Evolutionary conservation across 2,888 invertebrate genomes (phyloP), one percentile per base, ranked within the genome.

Genomic region (Dione vanillae): DNA sequence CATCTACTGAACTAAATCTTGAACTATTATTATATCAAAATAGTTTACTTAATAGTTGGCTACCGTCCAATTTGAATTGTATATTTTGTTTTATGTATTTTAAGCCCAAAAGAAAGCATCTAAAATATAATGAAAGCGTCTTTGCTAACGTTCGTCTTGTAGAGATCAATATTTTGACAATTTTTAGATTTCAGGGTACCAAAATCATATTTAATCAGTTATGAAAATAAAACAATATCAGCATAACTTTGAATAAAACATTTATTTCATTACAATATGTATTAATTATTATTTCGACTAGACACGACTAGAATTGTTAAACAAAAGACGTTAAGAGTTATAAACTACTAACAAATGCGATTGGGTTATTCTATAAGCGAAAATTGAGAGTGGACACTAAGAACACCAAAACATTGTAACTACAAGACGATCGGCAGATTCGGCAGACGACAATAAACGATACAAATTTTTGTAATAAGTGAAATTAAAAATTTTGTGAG

Each of bases 401-500:
- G 45, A 82, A 82, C 82, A 88, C 88, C 89, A 88, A 87, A 78
- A 83, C 27, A 70, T 70, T 70, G 66, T 68, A 90, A 88, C 91
- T 92, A 92, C 92, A 92, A 93, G 92, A 93, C 93, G 92, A 90
- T 83, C 88, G 88, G 84, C 85, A 83, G 79, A 78, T 75, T 84
- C 80, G 84, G 87, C 84, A 83, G 79, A 89, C 85, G 79, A 83
- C 85, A 87, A 81, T 83, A 86, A 81, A 90, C 88, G 80, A 88
- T 86, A 91, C 84, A 90, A 78, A 90, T 82, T 83, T 81, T 88
- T 77, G 85, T 86, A 87, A 91, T 82, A 79, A 88, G 88, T 89
- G 90, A 88, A 85, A 91, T 89, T 86, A 92, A 87, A 78, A 89
- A 86, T 87, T 89, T 90, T 83, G 91, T 92, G 85, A 89, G 85